Percentiles rank a stretch among this genome's conserved stretches.
These are phyloP conservation scores for Typhlichthys eigenmanni DNA, from an alignment of 2,797 vertebrate genomes.

Conservation along the genomic window DNA sequence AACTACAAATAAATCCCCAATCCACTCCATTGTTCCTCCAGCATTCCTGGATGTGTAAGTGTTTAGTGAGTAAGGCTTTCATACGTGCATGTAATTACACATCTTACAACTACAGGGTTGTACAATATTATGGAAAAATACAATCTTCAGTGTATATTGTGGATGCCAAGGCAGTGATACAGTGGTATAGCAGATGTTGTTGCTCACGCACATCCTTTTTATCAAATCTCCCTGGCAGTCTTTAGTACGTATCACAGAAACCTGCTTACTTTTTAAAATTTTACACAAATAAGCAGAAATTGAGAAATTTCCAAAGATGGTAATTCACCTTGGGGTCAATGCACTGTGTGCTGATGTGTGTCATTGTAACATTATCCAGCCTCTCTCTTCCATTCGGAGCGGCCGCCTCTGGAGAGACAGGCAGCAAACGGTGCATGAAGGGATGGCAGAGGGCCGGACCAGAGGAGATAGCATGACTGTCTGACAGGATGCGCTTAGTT, in stretches of 20 bases:
- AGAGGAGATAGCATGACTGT: conserved; percentile 79
- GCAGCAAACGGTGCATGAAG: conserved; percentile 80
- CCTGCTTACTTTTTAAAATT: conserved; percentile 7
- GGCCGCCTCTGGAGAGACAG: conserved; percentile 62
- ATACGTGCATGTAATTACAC: too few species aligned
- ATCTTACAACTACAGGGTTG: too few species aligned
- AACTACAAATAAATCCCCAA: too few species aligned
- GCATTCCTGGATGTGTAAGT: too few species aligned
- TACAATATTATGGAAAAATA: too few species aligned
- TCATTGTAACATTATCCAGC: conserved; percentile 46
- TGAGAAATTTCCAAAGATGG: conserved; percentile 33
- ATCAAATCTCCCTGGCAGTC: not conserved
- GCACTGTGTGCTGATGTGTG: conserved; percentile 30
- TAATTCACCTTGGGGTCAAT: conserved; percentile 35
- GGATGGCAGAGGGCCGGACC: conserved; percentile 68
- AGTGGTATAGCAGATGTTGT: not conserved
- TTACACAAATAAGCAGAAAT: conserved; percentile 12
- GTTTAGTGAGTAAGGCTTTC: too few species aligned
- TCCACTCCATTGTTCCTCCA: too few species aligned
- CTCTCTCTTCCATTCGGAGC: conserved; percentile 58
- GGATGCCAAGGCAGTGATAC: too few species aligned
- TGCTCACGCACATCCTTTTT: not conserved
- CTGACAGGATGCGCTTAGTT: conserved; percentile 84
- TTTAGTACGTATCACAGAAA: not conserved
- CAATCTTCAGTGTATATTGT: too few species aligned